Conservation (phyloP, 2,113 vertebrate species). For the Pseudorasbora parva region DNA sequence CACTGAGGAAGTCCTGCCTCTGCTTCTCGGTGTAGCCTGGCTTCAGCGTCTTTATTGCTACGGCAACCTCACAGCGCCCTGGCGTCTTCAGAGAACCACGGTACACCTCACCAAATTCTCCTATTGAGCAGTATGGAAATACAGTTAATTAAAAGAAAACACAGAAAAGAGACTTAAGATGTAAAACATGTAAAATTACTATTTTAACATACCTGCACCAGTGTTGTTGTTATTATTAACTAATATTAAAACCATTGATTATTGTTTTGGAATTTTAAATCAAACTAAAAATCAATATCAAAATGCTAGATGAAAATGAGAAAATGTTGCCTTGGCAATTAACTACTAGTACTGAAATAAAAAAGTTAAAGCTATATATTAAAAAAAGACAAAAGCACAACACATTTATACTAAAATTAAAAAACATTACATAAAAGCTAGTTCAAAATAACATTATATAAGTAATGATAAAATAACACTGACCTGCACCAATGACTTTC, state of each 20-base stretch:
- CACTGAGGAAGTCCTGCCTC: constrained; percentile 91
- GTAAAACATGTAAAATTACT: not conserved
- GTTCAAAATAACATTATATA: not conserved
- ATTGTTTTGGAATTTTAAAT: too few species aligned
- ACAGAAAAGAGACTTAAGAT: not conserved
- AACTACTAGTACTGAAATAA: too few species aligned
- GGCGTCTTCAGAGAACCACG: constrained; percentile 84
- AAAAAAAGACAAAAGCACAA: not conserved
- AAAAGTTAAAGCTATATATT: too few species aligned
- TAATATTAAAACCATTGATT: not conserved
- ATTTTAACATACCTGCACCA: constrained; percentile 63
- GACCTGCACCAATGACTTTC: constrained; percentile 93
- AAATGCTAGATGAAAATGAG: too few species aligned
- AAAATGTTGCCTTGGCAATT: too few species aligned
- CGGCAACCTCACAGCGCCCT: constrained; percentile 81
- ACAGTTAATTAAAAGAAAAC: not conserved
- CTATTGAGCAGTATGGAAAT: constrained; percentile 64
- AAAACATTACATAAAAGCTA: not conserved
- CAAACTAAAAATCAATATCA: too few species aligned
- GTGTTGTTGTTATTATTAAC: not conserved
- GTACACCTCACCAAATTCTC: constrained; percentile 96
- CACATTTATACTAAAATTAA: not conserved
- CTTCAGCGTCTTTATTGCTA: constrained; percentile 95
- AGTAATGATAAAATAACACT: not conserved
- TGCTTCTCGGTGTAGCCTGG: constrained; percentile 94